Evolutionary conservation across 1,140 invertebrate genomes (phyloP).

Genomic region (Lucilia cuprina): DNA sequence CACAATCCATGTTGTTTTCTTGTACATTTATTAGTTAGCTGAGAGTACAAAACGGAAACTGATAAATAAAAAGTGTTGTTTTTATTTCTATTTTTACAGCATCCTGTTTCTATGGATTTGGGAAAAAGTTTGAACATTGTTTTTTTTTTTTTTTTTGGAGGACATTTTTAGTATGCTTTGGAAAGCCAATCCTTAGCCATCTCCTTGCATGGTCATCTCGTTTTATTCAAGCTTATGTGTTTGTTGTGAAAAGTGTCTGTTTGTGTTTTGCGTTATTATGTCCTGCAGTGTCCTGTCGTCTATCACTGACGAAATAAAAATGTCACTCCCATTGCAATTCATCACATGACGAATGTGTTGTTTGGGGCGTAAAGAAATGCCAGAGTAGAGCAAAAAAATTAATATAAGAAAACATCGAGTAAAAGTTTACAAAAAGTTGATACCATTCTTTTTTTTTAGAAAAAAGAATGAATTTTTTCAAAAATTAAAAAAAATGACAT

Average conservation of each 20-base stretch:
- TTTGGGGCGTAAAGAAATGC: conserved; percentile 26
- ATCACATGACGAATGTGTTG: conserved; percentile 61
- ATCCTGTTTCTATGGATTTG: background rate
- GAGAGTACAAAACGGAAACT: background rate
- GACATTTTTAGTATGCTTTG: background rate
- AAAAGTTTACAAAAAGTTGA: background rate
- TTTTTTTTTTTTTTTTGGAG: conserved; percentile 17
- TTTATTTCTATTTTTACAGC: background rate
- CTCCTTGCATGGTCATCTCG: background rate
- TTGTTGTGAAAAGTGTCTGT: conserved; percentile 20
- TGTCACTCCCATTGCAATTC: conserved; percentile 62
- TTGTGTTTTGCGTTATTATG: conserved; percentile 50
- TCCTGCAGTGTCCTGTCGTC: conserved; percentile 55
- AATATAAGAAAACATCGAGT: background rate
- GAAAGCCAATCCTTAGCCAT: background rate
- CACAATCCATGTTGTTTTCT: background rate
- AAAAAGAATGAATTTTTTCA: background rate
- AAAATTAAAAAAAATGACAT: conserved; percentile 31
- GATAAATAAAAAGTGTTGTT: background rate
- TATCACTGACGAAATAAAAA: conserved; percentile 61
- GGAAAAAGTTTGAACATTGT: background rate
- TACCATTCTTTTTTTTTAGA: background rate
- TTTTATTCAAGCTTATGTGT: background rate
- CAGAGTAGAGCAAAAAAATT: background rate
- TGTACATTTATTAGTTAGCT: conserved; percentile 12